These are phyloP conservation scores for Apteryx owenii DNA, from an alignment of 2,113 vertebrate genomes.

Conservation along the genomic window DNA sequence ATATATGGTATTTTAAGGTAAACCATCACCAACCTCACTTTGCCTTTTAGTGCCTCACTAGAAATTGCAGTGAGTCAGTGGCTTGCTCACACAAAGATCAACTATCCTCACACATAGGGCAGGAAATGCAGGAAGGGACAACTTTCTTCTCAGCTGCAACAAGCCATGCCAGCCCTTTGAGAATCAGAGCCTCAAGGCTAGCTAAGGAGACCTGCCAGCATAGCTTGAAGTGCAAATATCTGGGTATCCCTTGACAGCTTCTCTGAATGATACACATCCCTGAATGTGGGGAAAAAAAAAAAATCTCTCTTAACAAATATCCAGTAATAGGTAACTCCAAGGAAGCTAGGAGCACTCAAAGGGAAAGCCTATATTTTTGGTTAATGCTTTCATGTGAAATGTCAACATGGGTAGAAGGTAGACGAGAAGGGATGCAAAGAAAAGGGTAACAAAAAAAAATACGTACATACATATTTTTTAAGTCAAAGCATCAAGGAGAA, in stretches of 20 bases:
- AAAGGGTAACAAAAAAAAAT: background rate
- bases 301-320: constrained; percentile 9
- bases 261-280: background rate
- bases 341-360: background rate
- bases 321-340: constrained; percentile 21
- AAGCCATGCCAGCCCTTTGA: background rate
- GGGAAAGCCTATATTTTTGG: background rate
- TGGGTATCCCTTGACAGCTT: background rate
- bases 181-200: background rate
- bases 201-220: background rate
- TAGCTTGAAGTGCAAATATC: background rate
- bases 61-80: background rate
- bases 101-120: accelerated
- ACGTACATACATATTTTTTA: background rate
- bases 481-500: constrained; percentile 23
- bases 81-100: background rate
- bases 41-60: background rate
- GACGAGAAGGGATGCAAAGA: constrained; percentile 5
- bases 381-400: constrained; percentile 24
- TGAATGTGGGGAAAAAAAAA: background rate
- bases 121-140: background rate
- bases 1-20: background rate
- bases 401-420: background rate
- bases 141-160: background rate
- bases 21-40: background rate